Base-by-base conservation (phyloP, 2,888 invertebrate genomes). In the Oligia fasciuncula region DNA sequence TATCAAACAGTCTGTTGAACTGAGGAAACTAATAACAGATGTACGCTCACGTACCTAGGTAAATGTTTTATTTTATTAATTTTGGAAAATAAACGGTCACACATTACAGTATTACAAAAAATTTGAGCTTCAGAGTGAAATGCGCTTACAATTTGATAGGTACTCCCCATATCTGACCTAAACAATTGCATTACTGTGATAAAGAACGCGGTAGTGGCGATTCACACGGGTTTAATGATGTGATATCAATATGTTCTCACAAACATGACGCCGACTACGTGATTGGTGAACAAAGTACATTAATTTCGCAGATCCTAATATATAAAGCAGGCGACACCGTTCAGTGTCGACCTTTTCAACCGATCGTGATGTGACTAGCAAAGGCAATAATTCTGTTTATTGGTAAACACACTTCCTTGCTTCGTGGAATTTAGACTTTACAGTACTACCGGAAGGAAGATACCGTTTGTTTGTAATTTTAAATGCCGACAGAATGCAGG, bases 181-280 rank as follows among this genome's bases (percentile, higher is more conserved):
- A 85, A 83, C 81, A 81, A 86, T 85, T 73, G 77, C 78, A 73
- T 60, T 73, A 62, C 46, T 13, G 79, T 73, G 67, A 80, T 79
- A 69, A 81, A 73, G 77, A 85, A 88, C 77, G 72, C 85, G 86
- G 87, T 76, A 90, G 85, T 85, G 5, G 73, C 73, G 46, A 84
- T 87, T 88, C 85, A 79, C 88, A 88, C 84, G 80, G 67, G 60
- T 73, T 70, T 89, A 90, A 89, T 87, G 82, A n/a, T n/a, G n/a
- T n/a, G n/a, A 86, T 89, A 85, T 62, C 81, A 66, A 85, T 87
- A 85, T 81, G 74, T 86, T 84, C 77, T 76, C 77, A 82, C 79
- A 81, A 82, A 70, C 86, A 84, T 81, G 83, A 84, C 67, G 49
- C 23, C 6, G 11, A n/a, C 23, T 81, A 88, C 91, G 91, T 90